Evolutionary conservation across 2,113 vertebrate species (phyloP), one percentile per base, ranked within the genome.

Genomic region (Pollimyrus isidori): DNA sequence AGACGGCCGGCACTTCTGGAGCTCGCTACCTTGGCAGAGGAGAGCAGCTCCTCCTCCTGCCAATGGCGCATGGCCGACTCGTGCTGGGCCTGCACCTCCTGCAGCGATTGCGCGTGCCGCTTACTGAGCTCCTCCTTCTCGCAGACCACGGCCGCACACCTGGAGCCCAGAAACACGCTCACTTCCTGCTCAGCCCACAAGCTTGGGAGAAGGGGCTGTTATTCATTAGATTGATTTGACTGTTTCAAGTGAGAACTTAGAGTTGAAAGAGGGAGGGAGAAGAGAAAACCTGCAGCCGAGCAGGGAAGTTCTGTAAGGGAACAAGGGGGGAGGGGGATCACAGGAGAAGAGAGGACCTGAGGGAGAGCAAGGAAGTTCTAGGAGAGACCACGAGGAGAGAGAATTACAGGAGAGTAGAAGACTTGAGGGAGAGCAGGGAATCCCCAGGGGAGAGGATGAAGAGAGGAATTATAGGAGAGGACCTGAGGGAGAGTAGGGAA

Each of bases 41-140:
- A 96, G 42, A 97, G 91, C 7, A 94, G 93, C 11, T 97, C 96
- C 46, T 99, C 97, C 92, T 97, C 95, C 86, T 96, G 96, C 76
- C 97, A 92, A 91, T 96, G 93, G 92, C 90, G 95, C 53, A 97
- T 52, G 89, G 98, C 97, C 0, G 93, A 92, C 69, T 97, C 95
- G 1, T 95, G 94, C 91, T 97, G 97, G 92, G 91, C 93, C 90
- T 95, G 95, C 50, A 98, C 95, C 5, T 95, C 94, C 87, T 96
- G 95, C 69, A 97, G 49, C 0, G 90, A 94, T 87, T 97, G 91
- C 87, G 97, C 95, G 53, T 96, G 95, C 46, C 95, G 95, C 85
- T 95, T 94, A 1, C 86, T 85, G 90, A 96, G 93, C 88, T 90
- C 90, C 45, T 96, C 95, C 69, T 95, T 98, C 92, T 98, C 97